Evolutionary conservation across 2,888 invertebrate genomes (phyloP), one percentile per base, ranked within the genome.

Genomic region (Eurytoma adleriae): DNA sequence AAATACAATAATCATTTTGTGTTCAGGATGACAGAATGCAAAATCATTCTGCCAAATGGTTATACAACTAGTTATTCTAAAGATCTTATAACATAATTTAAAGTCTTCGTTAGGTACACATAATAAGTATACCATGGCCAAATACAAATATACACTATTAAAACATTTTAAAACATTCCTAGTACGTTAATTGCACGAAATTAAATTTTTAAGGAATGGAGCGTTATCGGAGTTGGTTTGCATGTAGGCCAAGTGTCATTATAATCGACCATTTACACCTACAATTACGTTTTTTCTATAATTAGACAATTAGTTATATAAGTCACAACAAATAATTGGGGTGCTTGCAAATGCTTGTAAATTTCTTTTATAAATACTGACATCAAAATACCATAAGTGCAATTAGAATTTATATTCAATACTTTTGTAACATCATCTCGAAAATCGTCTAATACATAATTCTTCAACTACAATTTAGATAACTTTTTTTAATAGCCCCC

Each of bases 181-280:
- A 54, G 56, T 14, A 50, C 24, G 24, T 71, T 67, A 71, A 18
- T 67, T 71, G 59, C 73, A 69, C 30, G 64, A 16, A 52, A 69
- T 73, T 73, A 76, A 62, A 72, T 72, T 76, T 67, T 70, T 69
- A 80, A 82, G 79, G 82, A 80, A 83, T 82, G 72, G 67, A 67
- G 78, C 66, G 62, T 80, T 83, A 83, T 61, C 64, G 57, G 74
- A 72, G 64, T 52, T 79, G 68, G 77, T 78, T 77, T 79, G 14
- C 76, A 61, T 70, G 62, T 64, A 83, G 75, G 59, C 20, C 66
- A 80, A 73, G 57, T 69, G 40, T 77, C 64, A 68, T 10, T 14
- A 59, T 68, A 76, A 77, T 76, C 61, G 57, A 71, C 12, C 76
- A 82, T 82, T 68, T 73, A 82, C 77, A 80, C 24, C 76, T 71